A percentile compares a stretch with the other conserved stretches of the same genome.
phyloP scores from a whole-genome alignment of 2,113 vertebrate species.

The Otolemur garnettii region DNA sequence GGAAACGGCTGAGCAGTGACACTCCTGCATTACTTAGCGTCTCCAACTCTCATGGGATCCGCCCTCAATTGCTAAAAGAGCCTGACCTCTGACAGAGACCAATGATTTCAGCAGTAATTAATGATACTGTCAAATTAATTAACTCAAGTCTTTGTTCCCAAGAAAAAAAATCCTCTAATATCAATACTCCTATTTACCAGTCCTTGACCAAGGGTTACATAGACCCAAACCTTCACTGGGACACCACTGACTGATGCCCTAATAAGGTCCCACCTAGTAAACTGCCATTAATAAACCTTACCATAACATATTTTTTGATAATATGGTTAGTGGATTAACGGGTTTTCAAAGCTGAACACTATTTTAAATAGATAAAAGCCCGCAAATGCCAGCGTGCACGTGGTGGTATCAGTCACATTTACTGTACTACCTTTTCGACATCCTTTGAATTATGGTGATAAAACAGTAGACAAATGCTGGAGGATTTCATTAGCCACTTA shows the following conservation, averaged over 20 bases:
- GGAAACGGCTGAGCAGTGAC: neutral
- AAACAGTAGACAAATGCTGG: conserved; percentile 49
- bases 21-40: neutral
- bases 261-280: neutral
- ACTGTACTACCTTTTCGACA: neutral
- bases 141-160: conserved; percentile 78
- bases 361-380: conserved; percentile 3
- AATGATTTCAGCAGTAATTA: conserved; percentile 79
- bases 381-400: neutral
- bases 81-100: conserved; percentile 79
- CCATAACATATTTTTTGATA: neutral
- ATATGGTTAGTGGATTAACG: neutral
- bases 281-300: conserved; percentile 11
- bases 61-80: conserved; percentile 79
- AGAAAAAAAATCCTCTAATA: conserved; percentile 27
- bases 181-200: conserved; percentile 60
- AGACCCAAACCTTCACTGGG: neutral
- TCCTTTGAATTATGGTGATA: neutral
- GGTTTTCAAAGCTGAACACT: neutral
- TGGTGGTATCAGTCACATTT: neutral
- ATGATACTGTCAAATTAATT: conserved; percentile 84
- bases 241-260: conserved; percentile 35
- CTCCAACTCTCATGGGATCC: conserved; percentile 31
- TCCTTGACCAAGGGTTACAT: conserved; percentile 18
- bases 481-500: conserved; percentile 58